A percentile compares a stretch with the other conserved stretches of the same genome.
phyloP scores from a whole-genome alignment of 2,888 invertebrate species.

The Pristionchus maxplancki region DNA sequence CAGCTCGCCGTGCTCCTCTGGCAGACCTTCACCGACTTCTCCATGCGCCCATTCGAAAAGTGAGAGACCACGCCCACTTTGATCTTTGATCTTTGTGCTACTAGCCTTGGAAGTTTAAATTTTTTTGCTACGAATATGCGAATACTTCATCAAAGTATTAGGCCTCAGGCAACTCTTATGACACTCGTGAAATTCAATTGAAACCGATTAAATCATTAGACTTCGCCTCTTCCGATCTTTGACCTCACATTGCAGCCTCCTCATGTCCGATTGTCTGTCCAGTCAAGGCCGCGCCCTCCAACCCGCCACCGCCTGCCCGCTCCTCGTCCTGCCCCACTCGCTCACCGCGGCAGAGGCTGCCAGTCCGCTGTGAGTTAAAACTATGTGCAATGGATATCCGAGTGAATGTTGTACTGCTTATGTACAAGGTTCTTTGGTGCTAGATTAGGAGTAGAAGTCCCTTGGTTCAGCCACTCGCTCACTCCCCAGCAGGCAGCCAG shows the following conservation, averaged over 20 bases:
- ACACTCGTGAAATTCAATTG: background rate
- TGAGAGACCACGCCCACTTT: conserved; percentile 25
- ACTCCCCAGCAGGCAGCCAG: background rate
- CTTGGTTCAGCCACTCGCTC: conserved; percentile 37
- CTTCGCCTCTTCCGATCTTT: no score
- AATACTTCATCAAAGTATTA: no score
- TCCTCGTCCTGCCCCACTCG: conserved; percentile 47
- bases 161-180: no score
- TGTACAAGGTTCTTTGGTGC: no score
- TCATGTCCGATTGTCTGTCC: background rate
- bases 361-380: background rate
- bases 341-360: background rate
- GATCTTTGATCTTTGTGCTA: background rate
- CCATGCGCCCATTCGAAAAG: background rate
- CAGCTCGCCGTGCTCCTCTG: conserved; percentile 36
- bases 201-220: no score
- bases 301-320: background rate
- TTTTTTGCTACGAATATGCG: no score
- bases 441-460: background rate
- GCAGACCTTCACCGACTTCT: conserved; percentile 45
- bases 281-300: background rate
- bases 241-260: background rate
- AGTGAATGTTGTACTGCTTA: no score
- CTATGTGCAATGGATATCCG: no score
- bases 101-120: no score